phyloP scores from a whole-genome alignment of 2,797 vertebrate species.

The Remorina albescens region DNA sequence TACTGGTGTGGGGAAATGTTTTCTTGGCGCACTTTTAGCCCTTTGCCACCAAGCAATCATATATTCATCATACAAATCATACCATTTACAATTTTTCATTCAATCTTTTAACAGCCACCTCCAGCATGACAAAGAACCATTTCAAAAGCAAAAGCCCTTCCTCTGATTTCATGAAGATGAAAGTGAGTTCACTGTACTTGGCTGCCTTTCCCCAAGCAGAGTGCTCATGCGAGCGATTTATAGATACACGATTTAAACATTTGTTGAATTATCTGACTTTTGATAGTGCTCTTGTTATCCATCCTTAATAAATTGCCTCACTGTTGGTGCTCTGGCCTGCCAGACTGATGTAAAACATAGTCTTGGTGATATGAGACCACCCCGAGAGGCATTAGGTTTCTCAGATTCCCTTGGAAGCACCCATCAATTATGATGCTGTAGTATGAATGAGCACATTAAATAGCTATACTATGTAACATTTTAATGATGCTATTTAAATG shows the following conservation, averaged over 20 bases:
- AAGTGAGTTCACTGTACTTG: background rate
- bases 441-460: constrained; percentile 76
- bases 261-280: constrained; percentile 17
- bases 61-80: too few species aligned
- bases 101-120: background rate
- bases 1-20: background rate
- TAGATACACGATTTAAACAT: background rate
- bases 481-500: constrained; percentile 84
- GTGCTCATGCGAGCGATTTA: too few species aligned
- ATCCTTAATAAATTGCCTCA: constrained; percentile 28
- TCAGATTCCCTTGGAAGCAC: constrained; percentile 71
- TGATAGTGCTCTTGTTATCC: constrained; percentile 14
- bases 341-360: constrained; percentile 19
- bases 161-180: background rate
- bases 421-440: constrained; percentile 77
- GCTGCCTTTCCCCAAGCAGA: too few species aligned
- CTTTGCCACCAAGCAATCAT: background rate
- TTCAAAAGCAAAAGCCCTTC: background rate
- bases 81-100: too few species aligned
- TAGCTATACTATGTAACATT: constrained; percentile 70
- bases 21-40: background rate
- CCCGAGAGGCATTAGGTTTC: constrained; percentile 72
- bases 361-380: constrained; percentile 61
- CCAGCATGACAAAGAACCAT: background rate
- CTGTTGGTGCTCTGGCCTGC: constrained; percentile 56